These are phyloP conservation scores for Acomys russatus DNA, from an alignment of 2,797 vertebrate genomes.

Conservation along the genomic window DNA sequence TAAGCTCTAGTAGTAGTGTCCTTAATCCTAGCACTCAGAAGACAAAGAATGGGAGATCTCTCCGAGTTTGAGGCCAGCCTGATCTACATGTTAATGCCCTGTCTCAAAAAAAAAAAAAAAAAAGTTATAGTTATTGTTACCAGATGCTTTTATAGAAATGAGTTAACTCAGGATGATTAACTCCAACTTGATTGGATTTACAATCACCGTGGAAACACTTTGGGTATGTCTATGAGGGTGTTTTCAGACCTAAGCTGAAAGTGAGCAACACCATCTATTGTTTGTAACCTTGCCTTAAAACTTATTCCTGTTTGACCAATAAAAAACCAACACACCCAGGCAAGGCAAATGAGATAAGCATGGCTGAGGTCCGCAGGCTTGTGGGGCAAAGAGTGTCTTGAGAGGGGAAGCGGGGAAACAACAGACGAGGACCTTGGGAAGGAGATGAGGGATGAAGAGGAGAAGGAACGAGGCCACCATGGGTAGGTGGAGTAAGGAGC, in stretches of 20 bases:
- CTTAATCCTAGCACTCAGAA: not conserved
- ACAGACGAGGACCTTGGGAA: too few relatives aligned
- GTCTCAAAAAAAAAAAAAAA: not conserved
- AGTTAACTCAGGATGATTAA: slow-evolving; percentile 17
- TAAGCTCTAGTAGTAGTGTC: not conserved
- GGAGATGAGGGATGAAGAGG: too few relatives aligned
- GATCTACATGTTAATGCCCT: not conserved
- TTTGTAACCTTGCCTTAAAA: too few relatives aligned
- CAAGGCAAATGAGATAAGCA: too few relatives aligned
- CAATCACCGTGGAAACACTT: not conserved
- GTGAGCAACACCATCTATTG: not conserved
- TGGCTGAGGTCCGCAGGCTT: too few relatives aligned
- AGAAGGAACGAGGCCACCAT: too few relatives aligned
- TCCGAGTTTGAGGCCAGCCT: not conserved
- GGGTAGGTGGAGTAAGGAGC: too few relatives aligned
- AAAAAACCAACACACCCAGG: too few relatives aligned
- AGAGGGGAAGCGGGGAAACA: too few relatives aligned
- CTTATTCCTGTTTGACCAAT: too few relatives aligned
- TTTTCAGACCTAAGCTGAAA: not conserved
- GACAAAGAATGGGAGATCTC: not conserved
- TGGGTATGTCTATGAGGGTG: not conserved
- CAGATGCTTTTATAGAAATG: not conserved
- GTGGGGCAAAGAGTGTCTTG: too few relatives aligned
- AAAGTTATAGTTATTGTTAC: slow-evolving; percentile 22
- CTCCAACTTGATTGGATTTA: not conserved